These are phyloP conservation scores for Hydrolagus colliei DNA, from an alignment of 2,797 vertebrate genomes.

Conservation along the genomic window DNA sequence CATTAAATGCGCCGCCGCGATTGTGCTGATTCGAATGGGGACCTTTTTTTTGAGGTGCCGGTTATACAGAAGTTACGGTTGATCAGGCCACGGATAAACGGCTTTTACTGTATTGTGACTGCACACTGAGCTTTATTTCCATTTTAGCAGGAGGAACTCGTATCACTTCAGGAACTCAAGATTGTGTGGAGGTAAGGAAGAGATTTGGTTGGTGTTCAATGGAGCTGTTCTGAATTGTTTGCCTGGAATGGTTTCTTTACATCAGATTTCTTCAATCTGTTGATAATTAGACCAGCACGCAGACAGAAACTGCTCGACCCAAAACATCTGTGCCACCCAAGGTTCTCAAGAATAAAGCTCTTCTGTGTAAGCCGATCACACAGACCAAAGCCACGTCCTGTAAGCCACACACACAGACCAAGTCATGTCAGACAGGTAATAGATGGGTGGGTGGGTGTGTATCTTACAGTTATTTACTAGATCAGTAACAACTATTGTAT, in stretches of 20 bases:
- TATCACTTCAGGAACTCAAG: constrained; percentile 21
- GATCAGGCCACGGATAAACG: too few species aligned
- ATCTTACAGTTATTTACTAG: not conserved
- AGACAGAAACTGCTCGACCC: constrained; percentile 71
- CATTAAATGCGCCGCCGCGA: too few species aligned
- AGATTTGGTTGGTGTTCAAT: not conserved
- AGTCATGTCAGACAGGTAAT: constrained; percentile 81
- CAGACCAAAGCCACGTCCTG: constrained; percentile 90
- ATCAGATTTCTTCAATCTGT: not conserved
- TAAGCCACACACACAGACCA: constrained; percentile 74
- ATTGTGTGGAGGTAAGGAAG: constrained; percentile 7
- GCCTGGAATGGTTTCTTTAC: not conserved
- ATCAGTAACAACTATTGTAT: not conserved
- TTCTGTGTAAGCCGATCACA: constrained; percentile 85
- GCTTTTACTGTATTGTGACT: not conserved
- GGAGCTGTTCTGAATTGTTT: constrained; percentile 18
- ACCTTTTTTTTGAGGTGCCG: too few species aligned
- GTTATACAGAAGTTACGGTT: too few species aligned
- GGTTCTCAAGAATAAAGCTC: constrained; percentile 89
- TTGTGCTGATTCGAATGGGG: too few species aligned
- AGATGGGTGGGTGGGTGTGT: not conserved
- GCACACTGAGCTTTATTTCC: not conserved
- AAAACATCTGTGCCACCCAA: constrained; percentile 61
- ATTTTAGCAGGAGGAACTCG: constrained; percentile 15
- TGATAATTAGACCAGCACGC: constrained; percentile 65